A percentile compares a stretch with the other conserved stretches of the same genome.
phyloP scores from a whole-genome alignment of 1,140 invertebrate species.

The Galleria mellonella region DNA sequence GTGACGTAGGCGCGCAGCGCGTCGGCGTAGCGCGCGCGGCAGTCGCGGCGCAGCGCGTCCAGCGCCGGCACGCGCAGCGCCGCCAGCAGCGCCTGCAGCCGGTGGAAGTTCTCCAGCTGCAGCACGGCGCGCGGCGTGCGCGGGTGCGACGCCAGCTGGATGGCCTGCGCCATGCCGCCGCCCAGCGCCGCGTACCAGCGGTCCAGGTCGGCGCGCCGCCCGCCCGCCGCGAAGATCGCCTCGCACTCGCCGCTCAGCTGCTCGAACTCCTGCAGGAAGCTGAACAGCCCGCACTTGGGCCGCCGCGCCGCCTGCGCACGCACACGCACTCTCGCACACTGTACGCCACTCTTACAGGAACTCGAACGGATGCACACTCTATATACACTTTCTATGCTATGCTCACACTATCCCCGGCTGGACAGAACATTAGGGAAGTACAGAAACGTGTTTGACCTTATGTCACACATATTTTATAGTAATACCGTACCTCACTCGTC shows the following conservation, averaged over 20 bases:
- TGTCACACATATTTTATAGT: no score
- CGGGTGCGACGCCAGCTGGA: constrained; percentile 89
- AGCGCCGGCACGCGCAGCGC: constrained; percentile 94
- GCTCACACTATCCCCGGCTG: no score
- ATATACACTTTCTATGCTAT: no score
- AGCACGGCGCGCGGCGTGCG: constrained; percentile 97
- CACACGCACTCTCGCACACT: neutral
- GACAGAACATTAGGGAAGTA: no score
- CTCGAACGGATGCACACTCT: no score
- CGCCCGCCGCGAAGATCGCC: constrained; percentile 89
- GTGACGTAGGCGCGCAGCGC: constrained; percentile 94
- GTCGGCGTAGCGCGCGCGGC: constrained; percentile 93
- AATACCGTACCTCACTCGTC: no score
- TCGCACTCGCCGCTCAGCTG: constrained; percentile 92
- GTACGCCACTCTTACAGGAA: no score
- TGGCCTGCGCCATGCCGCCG: constrained; percentile 88
- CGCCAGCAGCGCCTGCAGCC: constrained; percentile 90
- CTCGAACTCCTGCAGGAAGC: constrained; percentile 93
- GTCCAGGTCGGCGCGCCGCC: constrained; percentile 94
- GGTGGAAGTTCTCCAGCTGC: constrained; percentile 98
- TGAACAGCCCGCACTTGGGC: constrained; percentile 92
- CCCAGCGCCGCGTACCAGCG: constrained; percentile 94
- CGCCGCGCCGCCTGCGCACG: constrained; percentile 2
- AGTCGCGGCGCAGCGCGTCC: constrained; percentile 92
- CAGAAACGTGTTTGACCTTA: no score